A percentile compares a stretch with the other conserved stretches of the same genome.
These are phyloP conservation scores for Bugulina stolonifera DNA, from an alignment of 2,888 invertebrate species.

Conservation along the genomic window DNA sequence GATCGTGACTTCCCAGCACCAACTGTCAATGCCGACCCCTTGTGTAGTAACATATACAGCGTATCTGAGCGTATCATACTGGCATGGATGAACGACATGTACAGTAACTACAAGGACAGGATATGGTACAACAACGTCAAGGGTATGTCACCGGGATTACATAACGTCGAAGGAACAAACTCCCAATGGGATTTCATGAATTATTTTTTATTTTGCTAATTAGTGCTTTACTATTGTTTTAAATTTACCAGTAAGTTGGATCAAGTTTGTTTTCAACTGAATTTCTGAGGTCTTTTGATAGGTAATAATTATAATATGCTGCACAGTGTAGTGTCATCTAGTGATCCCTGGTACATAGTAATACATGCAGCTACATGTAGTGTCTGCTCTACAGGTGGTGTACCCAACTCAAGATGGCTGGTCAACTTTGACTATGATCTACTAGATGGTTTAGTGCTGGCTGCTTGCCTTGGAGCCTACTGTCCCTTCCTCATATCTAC, in stretches of 20 bases:
- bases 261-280: no score
- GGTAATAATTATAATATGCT: no score
- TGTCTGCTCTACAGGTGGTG: slow-evolving; percentile 42
- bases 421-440: slow-evolving; percentile 54
- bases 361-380: background rate
- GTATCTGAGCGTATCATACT: slow-evolving; percentile 49
- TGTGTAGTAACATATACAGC: slow-evolving; percentile 51
- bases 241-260: no score
- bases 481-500: slow-evolving; percentile 51
- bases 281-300: no score
- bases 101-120: slow-evolving; percentile 45
- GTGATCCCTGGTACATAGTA: no score
- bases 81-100: slow-evolving; percentile 52
- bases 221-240: no score
- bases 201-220: no score
- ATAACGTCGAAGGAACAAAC: no score
- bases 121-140: slow-evolving; percentile 45
- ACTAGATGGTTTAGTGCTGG: slow-evolving; percentile 52
- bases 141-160: no score
- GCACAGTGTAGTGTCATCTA: no score
- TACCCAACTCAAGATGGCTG: slow-evolving; percentile 51
- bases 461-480: slow-evolving; percentile 50
- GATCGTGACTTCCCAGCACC: slow-evolving; percentile 41
- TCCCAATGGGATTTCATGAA: no score
- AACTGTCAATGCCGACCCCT: slow-evolving; percentile 46